A percentile compares a stretch with the other conserved stretches of the same genome.
These are phyloP conservation scores for Philopotamus ludificatus DNA, from an alignment of 1,140 invertebrate species.

Conservation along the genomic window DNA sequence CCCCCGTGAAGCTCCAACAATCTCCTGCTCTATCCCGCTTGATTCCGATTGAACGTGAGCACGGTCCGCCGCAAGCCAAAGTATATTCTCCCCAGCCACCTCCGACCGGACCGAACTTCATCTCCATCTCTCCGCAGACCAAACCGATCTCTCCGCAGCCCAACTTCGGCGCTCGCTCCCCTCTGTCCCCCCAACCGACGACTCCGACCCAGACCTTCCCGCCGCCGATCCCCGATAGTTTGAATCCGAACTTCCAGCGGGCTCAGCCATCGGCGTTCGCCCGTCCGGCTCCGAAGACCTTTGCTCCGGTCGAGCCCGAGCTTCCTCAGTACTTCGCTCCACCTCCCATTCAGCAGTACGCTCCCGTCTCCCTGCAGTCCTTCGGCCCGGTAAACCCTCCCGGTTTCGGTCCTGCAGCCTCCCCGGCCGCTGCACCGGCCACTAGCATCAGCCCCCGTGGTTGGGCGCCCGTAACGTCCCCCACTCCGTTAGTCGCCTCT, in stretches of 20 bases:
- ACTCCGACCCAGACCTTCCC: constrained; percentile 39
- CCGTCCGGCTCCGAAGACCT: constrained; percentile 2
- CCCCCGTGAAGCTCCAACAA: constrained; percentile 36
- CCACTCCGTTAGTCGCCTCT: constrained; percentile 27
- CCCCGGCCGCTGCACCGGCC: constrained; percentile 9
- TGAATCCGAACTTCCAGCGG: not conserved
- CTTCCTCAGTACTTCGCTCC: not conserved
- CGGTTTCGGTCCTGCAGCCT: constrained; percentile 11
- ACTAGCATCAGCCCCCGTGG: constrained; percentile 10
- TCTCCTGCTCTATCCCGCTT: constrained; percentile 37
- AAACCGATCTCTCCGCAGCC: constrained; percentile 26
- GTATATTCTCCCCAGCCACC: constrained; percentile 30
- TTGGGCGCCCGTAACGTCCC: constrained; percentile 32
- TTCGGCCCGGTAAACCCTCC: not conserved
- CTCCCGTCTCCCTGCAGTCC: not conserved
- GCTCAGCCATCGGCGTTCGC: constrained; percentile 6
- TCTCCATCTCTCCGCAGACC: not conserved
- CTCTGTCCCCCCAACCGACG: constrained; percentile 6
- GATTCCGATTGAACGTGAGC: constrained; percentile 30
- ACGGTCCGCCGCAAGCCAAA: constrained; percentile 28
- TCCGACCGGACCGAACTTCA: constrained; percentile 1
- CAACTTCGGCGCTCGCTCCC: constrained; percentile 7
- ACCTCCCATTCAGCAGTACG: not conserved
- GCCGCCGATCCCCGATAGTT: constrained; percentile 29
- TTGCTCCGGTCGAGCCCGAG: not conserved